Percentiles rank a stretch among this genome's conserved stretches.
phyloP scores from a whole-genome alignment of 2,888 invertebrate genomes.

The Caradrina kadenii region DNA sequence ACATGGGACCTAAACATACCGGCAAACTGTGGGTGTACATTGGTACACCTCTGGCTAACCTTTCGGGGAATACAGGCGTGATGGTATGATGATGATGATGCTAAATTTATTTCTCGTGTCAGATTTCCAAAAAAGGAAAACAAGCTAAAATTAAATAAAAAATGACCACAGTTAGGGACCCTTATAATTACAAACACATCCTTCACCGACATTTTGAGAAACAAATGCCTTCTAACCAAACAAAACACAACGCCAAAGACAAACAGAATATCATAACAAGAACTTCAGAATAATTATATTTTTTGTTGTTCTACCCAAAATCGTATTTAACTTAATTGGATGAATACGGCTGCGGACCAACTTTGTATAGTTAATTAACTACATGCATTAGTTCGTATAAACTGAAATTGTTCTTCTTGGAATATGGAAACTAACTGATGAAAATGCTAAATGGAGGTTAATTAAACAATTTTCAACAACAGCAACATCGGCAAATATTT shows the following conservation, averaged over 20 bases:
- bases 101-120: no score
- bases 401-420: slow-evolving; percentile 47
- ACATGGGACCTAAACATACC: no score
- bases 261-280: slow-evolving; percentile 27
- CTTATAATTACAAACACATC: slow-evolving; percentile 16
- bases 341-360: slow-evolving; percentile 57
- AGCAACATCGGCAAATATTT: not conserved
- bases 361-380: slow-evolving; percentile 60
- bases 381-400: slow-evolving; percentile 56
- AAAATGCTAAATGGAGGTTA: slow-evolving; percentile 35
- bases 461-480: slow-evolving; percentile 37
- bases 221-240: slow-evolving; percentile 29
- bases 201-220: not conserved
- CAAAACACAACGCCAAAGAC: slow-evolving; percentile 20
- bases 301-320: slow-evolving; percentile 47
- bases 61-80: no score
- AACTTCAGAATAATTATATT: slow-evolving; percentile 34
- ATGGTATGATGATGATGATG: no score
- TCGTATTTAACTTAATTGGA: slow-evolving; percentile 62
- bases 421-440: slow-evolving; percentile 46
- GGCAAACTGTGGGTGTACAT: no score
- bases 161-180: no score
- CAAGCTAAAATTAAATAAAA: no score
- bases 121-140: no score
- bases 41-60: no score